These are phyloP conservation scores for Alosa sapidissima DNA, from an alignment of 2,797 vertebrate genomes.

Conservation along the genomic window DNA sequence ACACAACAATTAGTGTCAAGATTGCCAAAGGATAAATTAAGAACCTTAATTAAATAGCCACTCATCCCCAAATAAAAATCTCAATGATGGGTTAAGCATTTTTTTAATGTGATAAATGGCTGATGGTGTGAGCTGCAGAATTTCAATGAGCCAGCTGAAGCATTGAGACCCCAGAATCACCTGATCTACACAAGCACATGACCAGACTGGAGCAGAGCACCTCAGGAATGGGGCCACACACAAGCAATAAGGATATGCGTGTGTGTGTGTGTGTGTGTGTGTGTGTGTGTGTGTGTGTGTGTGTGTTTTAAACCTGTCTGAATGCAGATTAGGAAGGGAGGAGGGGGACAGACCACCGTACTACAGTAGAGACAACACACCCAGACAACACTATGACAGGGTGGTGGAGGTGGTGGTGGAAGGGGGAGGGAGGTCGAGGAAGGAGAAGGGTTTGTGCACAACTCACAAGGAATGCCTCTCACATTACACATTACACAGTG, in stretches of 20 bases:
- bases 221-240: background rate
- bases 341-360: constrained; percentile 15
- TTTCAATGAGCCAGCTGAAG: constrained; percentile 20
- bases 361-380: constrained; percentile 5
- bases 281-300: constrained; percentile 6
- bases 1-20: constrained; percentile 3
- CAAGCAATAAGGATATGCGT: constrained; percentile 15
- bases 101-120: background rate
- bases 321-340: constrained; percentile 41
- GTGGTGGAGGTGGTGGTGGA: background rate
- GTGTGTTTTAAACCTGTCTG: constrained; percentile 38
- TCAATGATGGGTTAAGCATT: background rate
- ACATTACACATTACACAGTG: constrained; percentile 1
- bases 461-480: constrained; percentile 22
- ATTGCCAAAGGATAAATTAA: background rate
- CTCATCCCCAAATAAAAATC: background rate
- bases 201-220: constrained; percentile 26
- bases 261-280: constrained; percentile 2
- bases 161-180: constrained; percentile 25
- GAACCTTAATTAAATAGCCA: constrained; percentile 6
- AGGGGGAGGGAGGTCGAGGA: background rate
- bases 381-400: constrained; percentile 37
- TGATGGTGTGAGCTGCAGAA: constrained; percentile 15
- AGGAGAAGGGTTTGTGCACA: background rate
- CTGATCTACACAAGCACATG: constrained; percentile 26